Evolutionary conservation across 2,888 invertebrate species (phyloP), one percentile per base, ranked within the genome.

Genomic region (Lymantria monacha): DNA sequence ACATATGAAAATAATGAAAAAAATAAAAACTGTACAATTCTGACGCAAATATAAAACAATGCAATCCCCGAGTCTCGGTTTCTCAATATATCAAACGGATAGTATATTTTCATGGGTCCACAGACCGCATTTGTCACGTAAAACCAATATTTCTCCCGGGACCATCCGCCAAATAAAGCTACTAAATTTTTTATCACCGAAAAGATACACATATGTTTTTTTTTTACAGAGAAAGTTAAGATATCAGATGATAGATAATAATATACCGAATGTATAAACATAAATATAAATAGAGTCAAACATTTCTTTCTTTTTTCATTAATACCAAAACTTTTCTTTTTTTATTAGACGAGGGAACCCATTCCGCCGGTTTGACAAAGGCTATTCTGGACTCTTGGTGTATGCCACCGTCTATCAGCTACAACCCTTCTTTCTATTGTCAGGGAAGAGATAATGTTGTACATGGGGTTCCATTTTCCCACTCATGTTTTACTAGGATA

Each of bases 121-220:
- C 65, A 62, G 66, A 67, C 68, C 75, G 63, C 70, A 77, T 76
- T 76, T 76, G 77, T 78, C 76, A 77, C 76, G 77, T 73, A 73
- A 68, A 61, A 64, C 74, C 77, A 73, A 78, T 76, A 78, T 75
- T 75, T 76, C 76, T 78, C 68, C 51, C 41, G 77, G 76, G 77
- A 75, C 66, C 64, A 59, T 62, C 68, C 71, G 65, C 70, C 68
- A 74, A 76, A 75, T 72, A 75, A 72, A 67, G 68, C 68, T 62
- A 70, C 72, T 64, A 68, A 72, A 66, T 72, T 74, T 76, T 74
- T 75, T 68, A 69, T 67, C 68, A 61, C 69, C 67, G 64, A 55
- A 69, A 56, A 66, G 58, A 71, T 64, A 71, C 63, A 63, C 57
- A 31, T 41, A 53, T 51, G 57, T 58, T 60, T 61, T 72, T 59